These are phyloP conservation scores for Molossus molossus DNA, from an alignment of 2,797 vertebrate genomes.

Conservation along the genomic window DNA sequence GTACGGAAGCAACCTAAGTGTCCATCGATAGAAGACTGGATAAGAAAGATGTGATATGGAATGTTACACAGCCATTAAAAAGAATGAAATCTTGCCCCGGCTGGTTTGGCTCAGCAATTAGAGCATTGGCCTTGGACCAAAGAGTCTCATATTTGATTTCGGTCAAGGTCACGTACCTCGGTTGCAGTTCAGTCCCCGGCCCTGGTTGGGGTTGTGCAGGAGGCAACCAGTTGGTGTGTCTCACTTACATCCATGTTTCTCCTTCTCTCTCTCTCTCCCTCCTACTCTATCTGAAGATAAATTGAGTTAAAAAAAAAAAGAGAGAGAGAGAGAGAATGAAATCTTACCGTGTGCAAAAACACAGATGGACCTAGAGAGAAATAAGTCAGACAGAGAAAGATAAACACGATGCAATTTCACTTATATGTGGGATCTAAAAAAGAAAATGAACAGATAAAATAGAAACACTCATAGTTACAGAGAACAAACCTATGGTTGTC, in stretches of 20 bases:
- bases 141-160: too few species aligned
- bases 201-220: too few species aligned
- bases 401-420: background rate
- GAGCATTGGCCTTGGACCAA: too few species aligned
- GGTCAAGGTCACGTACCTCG: too few species aligned
- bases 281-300: too few species aligned
- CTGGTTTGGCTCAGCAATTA: too few species aligned
- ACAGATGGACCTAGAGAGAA: background rate
- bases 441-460: background rate
- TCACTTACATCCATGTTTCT: too few species aligned
- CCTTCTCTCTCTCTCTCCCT: too few species aligned
- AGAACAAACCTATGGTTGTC: background rate
- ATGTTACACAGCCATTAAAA: background rate
- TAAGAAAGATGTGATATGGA: background rate
- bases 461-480: background rate
- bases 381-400: background rate
- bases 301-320: too few species aligned
- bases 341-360: background rate
- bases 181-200: too few species aligned
- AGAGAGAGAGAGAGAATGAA: background rate
- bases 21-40: background rate
- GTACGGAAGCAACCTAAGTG: background rate
- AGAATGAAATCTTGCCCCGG: background rate
- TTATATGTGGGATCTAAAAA: background rate
- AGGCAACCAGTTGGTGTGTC: too few species aligned